phyloP scores from a whole-genome alignment of 2,113 vertebrate genomes.

The Lepus americanus region DNA sequence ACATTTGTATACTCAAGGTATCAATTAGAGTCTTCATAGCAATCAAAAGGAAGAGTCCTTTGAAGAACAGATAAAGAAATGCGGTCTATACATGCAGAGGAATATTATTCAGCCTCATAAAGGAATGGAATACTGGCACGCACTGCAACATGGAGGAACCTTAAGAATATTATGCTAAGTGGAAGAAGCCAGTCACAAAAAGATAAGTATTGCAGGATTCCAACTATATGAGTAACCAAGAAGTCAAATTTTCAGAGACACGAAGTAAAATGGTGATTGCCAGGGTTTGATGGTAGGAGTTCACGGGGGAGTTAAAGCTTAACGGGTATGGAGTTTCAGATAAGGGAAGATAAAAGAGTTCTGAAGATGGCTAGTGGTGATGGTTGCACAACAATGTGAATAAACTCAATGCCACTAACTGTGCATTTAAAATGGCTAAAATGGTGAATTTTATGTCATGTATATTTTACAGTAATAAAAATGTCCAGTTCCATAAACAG shows the following conservation, averaged over 20 bases:
- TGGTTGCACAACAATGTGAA: not conserved
- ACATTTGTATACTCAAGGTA: not conserved
- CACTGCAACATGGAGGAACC: not conserved
- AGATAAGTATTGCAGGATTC: not conserved
- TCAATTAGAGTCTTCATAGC: not conserved
- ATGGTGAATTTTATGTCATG: not conserved
- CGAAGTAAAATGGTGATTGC: not conserved
- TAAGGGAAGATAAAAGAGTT: not conserved
- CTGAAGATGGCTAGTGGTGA: not conserved
- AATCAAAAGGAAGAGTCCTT: not conserved
- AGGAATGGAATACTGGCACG: not conserved
- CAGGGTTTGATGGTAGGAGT: not conserved
- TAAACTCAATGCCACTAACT: not conserved
- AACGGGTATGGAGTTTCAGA: not conserved
- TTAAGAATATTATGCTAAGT: not conserved
- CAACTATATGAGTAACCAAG: not conserved
- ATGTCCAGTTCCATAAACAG: not conserved
- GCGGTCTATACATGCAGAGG: not conserved
- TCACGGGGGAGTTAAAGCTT: not conserved
- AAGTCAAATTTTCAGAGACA: not conserved
- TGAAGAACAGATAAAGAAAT: not conserved
- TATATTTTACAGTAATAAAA: not conserved
- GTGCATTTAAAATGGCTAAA: not conserved
- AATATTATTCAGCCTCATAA: not conserved
- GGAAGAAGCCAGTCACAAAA: not conserved